Evolutionary conservation across 2,113 vertebrate genomes (phyloP), one percentile per base, ranked within the genome.

Genomic region (Piprites chloris): DNA sequence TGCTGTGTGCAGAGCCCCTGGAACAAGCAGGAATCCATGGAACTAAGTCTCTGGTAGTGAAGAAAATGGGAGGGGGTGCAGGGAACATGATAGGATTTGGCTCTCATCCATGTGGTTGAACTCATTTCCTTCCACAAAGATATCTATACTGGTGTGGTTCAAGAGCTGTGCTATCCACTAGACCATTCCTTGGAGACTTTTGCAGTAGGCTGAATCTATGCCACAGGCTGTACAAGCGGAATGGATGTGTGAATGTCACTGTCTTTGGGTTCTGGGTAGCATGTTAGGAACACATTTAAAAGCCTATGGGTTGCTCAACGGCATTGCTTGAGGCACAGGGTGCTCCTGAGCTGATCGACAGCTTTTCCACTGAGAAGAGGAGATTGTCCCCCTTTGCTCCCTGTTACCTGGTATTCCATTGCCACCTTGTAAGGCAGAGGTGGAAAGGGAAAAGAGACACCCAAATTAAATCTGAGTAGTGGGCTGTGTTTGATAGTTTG

Each of bases 221-320:
- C 33, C 37, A 58, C 5, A 39, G 18, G 23, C 35, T 39, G 4
- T 59, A 26, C 12, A 35, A 33, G 21, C 23, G 62, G 12, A 30
- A 21, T 5, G 9, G 55, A 37, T 59, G 8, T 21, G 17, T 71
- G n/a, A 30, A 11, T 41, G 9, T 52, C 30, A 18, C 11, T 37
- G 24, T 63, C 39, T 82, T 79, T 68, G 46, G 9, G 24, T 69
- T 9, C 24, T 68, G 33, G 7, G 3, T 42, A 39, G 42, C 12
- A 32, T 52, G 23, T 56, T 30, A 65, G 41, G 5, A 55, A 28
- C 15, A n/a, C 0, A 2, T 67, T 83, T 65, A 66, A 69, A 84
- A 56, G 24, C 12, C 23, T 80, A 0, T 0, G 0, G 9, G 10
- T 28, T 67, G 18, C 42, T 91, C 33, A 39, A 0, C 2, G 1